Evolutionary conservation across 1,140 invertebrate genomes (phyloP).

Genomic region (Macrostomum lignano): DNA sequence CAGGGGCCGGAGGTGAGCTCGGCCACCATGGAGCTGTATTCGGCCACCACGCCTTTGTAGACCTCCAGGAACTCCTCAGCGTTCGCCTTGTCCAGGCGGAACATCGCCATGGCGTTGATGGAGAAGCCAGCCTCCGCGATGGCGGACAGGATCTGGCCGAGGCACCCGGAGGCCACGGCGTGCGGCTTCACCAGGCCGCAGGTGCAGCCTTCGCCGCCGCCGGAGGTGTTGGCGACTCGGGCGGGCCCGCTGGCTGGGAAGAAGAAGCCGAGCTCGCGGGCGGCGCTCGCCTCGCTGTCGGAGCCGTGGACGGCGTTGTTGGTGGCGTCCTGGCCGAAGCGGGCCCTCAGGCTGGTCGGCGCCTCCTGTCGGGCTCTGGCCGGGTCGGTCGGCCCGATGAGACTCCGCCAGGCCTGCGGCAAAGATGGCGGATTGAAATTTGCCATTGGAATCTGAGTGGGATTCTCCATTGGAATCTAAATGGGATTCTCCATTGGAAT

Average conservation of each 20-base stretch:
- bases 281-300: slow-evolving; percentile 31
- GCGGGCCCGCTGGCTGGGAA: slow-evolving; percentile 32
- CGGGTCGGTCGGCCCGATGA: slow-evolving; percentile 40
- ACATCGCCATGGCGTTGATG: slow-evolving; percentile 40
- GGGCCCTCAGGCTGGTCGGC: slow-evolving; percentile 37
- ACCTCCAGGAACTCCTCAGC: slow-evolving; percentile 69
- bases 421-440: too few relatives aligned
- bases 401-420: slow-evolving; percentile 35
- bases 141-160: slow-evolving; percentile 40
- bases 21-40: slow-evolving; percentile 44
- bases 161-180: slow-evolving; percentile 35
- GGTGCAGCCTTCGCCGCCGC: slow-evolving; percentile 37
- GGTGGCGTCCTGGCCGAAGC: slow-evolving; percentile 41
- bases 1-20: slow-evolving; percentile 51
- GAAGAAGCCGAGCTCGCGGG: slow-evolving; percentile 36
- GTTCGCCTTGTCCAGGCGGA: slow-evolving; percentile 43
- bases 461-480: too few relatives aligned
- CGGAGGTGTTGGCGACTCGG: slow-evolving; percentile 31
- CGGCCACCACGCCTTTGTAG: slow-evolving; percentile 57
- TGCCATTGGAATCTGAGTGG: too few relatives aligned
- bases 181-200: slow-evolving; percentile 73
- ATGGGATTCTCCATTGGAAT: too few relatives aligned
- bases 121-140: slow-evolving; percentile 44
- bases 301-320: slow-evolving; percentile 44
- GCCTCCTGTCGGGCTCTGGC: slow-evolving; percentile 31